Base-by-base conservation (phyloP, 1,140 invertebrate species). In the Diorhabda carinulata region DNA sequence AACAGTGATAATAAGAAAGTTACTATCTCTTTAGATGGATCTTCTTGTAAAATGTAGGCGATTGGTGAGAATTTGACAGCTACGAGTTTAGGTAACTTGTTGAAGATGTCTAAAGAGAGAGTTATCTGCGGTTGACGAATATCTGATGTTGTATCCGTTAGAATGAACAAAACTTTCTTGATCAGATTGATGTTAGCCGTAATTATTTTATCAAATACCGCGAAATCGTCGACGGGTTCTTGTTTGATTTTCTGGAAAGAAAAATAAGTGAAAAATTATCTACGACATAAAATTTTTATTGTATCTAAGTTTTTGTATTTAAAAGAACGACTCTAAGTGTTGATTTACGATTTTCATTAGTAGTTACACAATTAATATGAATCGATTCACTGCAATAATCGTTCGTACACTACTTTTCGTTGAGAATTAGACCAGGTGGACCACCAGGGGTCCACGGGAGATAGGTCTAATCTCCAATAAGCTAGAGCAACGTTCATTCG, bases 31-130 rank as follows among this genome's bases (percentile, higher is more conserved):
- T 68, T 43, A 85, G 78, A 70, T 5, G 61, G 47, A 57, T 91
- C 87, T 56, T 85, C 84, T 44, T 84, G 84, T 1, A 84, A 52
- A 3, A 91, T 5, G 63, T 86, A 84, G 74, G 85, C 86, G 3
- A 91, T n/a, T 0, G 86, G 40, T 41, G 88, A 91, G 45, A 87
- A 80, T 60, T 80, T 83, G 7, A 86, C 70, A 5, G 80, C 81
- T 1, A 83, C 76, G 2, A 86, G 67, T 58, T 77, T 77, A 2
- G 87, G 86, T 0, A 88, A 47, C 44, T 72, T 73, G 6, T 72
- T 70, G 0, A 77, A 43, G 43, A 72, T 43, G 42, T 72, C 59
- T 44, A 66, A 43, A 5, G 82, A 79, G 2, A 75, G 73, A 5
- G 71, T 44, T 7, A 60, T 5, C 4, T 66, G 3, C 9, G 41